Evolutionary conservation across 2,888 invertebrate genomes (phyloP), one percentile per base, ranked within the genome.

Genomic region (Criorhina ranunculi): DNA sequence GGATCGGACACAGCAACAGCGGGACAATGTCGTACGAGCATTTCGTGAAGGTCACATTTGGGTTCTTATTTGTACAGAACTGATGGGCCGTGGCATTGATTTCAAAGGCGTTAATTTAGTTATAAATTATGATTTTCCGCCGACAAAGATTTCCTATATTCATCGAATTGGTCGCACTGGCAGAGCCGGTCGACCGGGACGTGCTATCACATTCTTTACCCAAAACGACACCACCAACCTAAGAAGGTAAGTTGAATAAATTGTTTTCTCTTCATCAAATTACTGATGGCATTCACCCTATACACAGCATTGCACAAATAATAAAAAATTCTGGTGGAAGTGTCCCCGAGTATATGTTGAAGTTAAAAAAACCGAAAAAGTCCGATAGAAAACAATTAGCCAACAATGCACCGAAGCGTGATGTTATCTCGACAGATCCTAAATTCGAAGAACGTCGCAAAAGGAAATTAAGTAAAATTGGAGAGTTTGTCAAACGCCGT

Each of bases 91-190:
- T 87, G 99, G 99, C 87, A 96, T 99, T 86, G 99, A 99, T 93
- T 98, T 99, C 92, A 97, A 97, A 89, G 98, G 98, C 0, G 98
- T 99, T 55, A 98, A 98, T 93, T 93, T 99, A 31, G 98, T 99
- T 33, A 93, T 99, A 87, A 99, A 99, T 93, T 99, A 98, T 91
- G 99, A 99, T 93, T 98, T 99, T 91, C 99, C 99, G 15, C 95
- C 96, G 0, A 95, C 96, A 0, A 95, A 96, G 75, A 96, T 98
- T 88, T 95, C 97, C 0, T 98, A 98, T 89, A 95, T 98, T 88
- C 98, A 98, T 92, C 94, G 98, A 81, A 94, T 95, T 80, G 96
- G 96, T 88, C 94, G 99, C 62, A 98, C 99, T 0, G 99, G 99
- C 0, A 93, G 99, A 86, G 99, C 99, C 1, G 99, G 99, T 0